Base-by-base conservation (phyloP, 1,140 invertebrate genomes). In the Cydia fagiglandana region DNA sequence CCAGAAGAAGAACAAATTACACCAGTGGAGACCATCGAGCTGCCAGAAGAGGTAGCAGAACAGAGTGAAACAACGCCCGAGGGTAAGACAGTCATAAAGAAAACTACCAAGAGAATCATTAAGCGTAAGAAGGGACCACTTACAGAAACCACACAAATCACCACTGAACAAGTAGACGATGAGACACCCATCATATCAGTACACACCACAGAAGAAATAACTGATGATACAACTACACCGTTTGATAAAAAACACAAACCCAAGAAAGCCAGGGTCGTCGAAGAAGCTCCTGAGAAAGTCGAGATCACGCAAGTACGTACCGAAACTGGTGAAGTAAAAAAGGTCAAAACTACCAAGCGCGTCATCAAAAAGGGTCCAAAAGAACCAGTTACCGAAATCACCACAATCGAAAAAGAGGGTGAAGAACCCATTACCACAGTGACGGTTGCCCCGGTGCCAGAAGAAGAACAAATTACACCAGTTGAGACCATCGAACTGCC, bases 111-210 rank as follows among this genome's bases (percentile, higher is more conserved):
- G 75, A 79, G 83, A 6, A 81, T 79, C 12, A 75, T 83, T 7
- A 85, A 84, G 75, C 87, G 81, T 75, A 84, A 82, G 73, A 79
- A 80, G 41, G 83, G 81, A 2, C 78, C 81, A 12, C 82, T 82
- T 73, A 78, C 81, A 75, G 80, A 86, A 76, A 78, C 86, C 15
- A 83, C 80, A 20, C 78, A 84, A 76, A 80, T 80, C 50, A 78
- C 76, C 2, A 82, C 78, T 41, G 75, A 76, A 56, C 74, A 81
- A 79, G 74, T 80, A 47, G 80, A 81, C 24, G 73, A 77, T 12
- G 73, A 85, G 28, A 75, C 79, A 56, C 78, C 80, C 24, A 56
- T 83, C 73, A 78, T 78, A 28, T 79, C 78, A 12, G 78, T 79
- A 53, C 77, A 75, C 64, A 74, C 76, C 13, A 64, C 47, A 73